phyloP scores from a whole-genome alignment of 1,140 invertebrate genomes.

The Cydia splendana region DNA sequence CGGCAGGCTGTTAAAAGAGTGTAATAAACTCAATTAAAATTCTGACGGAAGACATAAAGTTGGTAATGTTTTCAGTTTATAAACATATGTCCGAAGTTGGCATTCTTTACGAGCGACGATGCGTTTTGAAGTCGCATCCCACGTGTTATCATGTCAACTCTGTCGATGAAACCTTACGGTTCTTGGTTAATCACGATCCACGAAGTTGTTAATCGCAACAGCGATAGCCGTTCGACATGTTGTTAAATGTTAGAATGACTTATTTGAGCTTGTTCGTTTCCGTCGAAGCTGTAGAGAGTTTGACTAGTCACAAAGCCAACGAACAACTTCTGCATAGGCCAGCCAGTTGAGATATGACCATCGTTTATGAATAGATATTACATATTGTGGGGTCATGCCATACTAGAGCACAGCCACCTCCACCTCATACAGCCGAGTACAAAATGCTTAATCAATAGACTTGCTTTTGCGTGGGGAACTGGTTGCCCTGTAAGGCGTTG shows the following conservation, averaged over 20 bases:
- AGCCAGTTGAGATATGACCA: background rate
- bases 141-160: conserved; percentile 45
- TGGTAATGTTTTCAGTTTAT: conserved; percentile 41
- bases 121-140: conserved; percentile 40
- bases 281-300: conserved; percentile 11
- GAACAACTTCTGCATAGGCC: background rate
- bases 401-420: too few species aligned
- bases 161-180: conserved; percentile 53
- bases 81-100: conserved; percentile 52
- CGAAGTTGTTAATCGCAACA: conserved; percentile 44
- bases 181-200: conserved; percentile 58
- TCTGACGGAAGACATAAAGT: conserved; percentile 44
- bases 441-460: background rate
- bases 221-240: conserved; percentile 15
- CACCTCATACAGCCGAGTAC: background rate
- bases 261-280: conserved; percentile 18
- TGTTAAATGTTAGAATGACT: conserved; percentile 26
- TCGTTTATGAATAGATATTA: background rate
- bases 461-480: background rate
- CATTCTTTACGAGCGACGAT: conserved; percentile 47
- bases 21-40: conserved; percentile 36
- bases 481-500: background rate
- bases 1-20: conserved; percentile 2
- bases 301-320: background rate
- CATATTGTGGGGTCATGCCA: background rate